These are phyloP conservation scores for Ptilonorhynchus violaceus DNA, from an alignment of 2,113 vertebrate species.

Conservation along the genomic window DNA sequence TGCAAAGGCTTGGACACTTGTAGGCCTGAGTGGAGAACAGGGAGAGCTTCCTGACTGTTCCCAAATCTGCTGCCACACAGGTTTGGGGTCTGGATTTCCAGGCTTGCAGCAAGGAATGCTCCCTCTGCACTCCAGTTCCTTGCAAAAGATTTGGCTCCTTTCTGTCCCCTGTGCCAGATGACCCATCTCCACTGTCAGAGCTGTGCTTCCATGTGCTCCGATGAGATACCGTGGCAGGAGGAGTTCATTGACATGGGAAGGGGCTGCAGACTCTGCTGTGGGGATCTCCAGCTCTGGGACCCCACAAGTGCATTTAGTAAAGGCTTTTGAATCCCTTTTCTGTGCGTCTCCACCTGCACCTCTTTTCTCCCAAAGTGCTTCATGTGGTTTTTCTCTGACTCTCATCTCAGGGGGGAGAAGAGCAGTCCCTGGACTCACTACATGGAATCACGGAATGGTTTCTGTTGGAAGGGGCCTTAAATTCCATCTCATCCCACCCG, in stretches of 20 bases:
- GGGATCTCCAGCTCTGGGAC: background rate
- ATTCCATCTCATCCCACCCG: background rate
- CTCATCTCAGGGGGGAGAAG: accelerated
- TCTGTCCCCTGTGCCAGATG: background rate
- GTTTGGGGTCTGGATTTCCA: background rate
- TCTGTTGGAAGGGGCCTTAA: background rate
- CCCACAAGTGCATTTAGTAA: background rate
- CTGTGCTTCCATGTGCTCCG: background rate
- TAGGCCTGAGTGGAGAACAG: background rate
- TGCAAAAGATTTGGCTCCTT: background rate
- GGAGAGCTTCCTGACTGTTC: background rate
- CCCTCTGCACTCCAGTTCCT: background rate
- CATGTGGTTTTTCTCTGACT: accelerated
- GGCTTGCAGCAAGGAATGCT: background rate
- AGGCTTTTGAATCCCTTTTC: background rate
- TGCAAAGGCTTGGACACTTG: background rate
- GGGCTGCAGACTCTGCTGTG: background rate
- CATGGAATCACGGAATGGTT: background rate
- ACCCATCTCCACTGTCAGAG: accelerated
- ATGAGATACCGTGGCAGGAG: accelerated
- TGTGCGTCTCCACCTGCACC: background rate
- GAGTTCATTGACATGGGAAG: accelerated
- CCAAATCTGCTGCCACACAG: background rate
- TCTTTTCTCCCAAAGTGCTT: background rate
- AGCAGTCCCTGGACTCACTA: accelerated